Evolutionary conservation across 2,113 vertebrate species (phyloP), one percentile per base, ranked within the genome.

Genomic region (Jaculus jaculus): DNA sequence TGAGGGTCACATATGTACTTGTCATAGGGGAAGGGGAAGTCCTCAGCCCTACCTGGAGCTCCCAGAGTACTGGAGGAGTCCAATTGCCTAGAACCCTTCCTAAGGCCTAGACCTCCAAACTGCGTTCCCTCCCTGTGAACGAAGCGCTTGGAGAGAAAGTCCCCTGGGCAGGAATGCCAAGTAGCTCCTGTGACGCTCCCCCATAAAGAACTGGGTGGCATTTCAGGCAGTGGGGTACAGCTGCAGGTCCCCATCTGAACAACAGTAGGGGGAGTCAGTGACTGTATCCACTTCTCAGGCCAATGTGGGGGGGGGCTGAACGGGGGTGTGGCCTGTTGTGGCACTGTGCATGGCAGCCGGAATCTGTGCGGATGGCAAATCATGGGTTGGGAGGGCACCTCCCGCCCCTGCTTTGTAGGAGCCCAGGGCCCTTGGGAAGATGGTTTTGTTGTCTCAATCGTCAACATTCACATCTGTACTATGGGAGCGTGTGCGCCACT

Each of bases 1-100:
- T 61, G 42, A 51, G 85, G 0, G 6, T 30, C 37, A 2, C 1
- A 2, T 16, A 17, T 8, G 34, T 4, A 24, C 20, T 34, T 2
- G 0, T 17, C 10, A 21, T 26, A 8, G 47, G 18, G 23, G 32
- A 18, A 18, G 30, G 3, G 28, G n/a, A 68, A 3, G 39, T 4
- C 47, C 60, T 42, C n/a, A 6, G 2, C 30, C 24, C 42, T 32
- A 0, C 71, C 75, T 47, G 23, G 16, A 74, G 37, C 51, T 20
- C 69, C 23, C 26, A n/a, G 54, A 21, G 20, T 32, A 54, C 4
- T 30, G 23, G 61, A 34, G 72, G 39, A 87, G 65, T n/a, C 75
- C 4, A 16, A 26, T 21, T 58, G 17, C 12, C 34, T 30, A 24
- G 69, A 54, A 34, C 34, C 42, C 30, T 66, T 12, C 66, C 63